Conservation (phyloP, 2,888 invertebrate species). For the Macaria notata region DNA sequence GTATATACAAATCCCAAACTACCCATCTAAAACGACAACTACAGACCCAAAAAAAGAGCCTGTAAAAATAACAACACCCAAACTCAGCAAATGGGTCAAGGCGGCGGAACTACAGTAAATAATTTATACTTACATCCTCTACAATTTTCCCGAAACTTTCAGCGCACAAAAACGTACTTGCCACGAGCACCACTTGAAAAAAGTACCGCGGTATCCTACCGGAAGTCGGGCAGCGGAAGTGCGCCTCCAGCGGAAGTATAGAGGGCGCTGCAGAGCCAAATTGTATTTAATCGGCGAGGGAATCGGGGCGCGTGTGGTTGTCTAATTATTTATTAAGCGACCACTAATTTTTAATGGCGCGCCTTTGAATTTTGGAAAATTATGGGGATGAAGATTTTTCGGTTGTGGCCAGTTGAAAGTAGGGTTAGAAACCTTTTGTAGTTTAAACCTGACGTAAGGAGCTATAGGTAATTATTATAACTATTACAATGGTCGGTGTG, state of each 20-base stretch:
- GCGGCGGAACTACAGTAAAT: constrained; percentile 28
- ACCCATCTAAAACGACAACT: no score
- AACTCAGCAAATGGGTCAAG: constrained; percentile 26
- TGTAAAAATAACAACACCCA: constrained; percentile 1
- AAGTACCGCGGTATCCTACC: constrained; percentile 69
- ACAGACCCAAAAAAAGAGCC: not conserved
- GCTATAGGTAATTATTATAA: no score
- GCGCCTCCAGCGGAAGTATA: constrained; percentile 75
- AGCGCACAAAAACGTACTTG: constrained; percentile 60
- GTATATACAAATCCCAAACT: no score
- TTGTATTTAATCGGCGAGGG: constrained; percentile 53
- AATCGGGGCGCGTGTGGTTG: constrained; percentile 39
- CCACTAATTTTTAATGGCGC: constrained; percentile 39
- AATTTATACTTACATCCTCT: constrained; percentile 45
- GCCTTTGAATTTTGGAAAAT: constrained; percentile 10
- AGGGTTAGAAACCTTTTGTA: no score
- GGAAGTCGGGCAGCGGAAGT: constrained; percentile 73
- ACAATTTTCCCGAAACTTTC: constrained; percentile 51
- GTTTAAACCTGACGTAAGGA: no score
- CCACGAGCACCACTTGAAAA: constrained; percentile 61
- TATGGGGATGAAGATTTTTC: not conserved
- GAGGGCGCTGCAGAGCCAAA: constrained; percentile 70
- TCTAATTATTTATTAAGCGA: constrained; percentile 53
- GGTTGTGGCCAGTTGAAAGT: no score
- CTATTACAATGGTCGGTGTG: no score